A percentile compares a stretch with the other conserved stretches of the same genome.
phyloP scores from a whole-genome alignment of 2,797 vertebrate genomes.

The Crocodylus rhombifer region DNA sequence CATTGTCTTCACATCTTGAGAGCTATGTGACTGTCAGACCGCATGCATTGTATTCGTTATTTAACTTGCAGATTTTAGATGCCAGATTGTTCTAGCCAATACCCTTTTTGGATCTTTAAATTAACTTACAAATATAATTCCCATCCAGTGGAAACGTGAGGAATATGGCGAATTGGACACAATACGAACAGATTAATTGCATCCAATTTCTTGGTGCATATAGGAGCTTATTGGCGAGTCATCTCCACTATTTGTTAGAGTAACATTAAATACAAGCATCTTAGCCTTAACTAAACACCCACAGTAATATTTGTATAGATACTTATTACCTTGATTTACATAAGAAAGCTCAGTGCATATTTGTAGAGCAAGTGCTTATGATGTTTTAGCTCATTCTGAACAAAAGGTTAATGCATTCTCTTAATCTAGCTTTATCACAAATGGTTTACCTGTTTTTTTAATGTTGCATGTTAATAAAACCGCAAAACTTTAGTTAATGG shows the following conservation, averaged over 20 bases:
- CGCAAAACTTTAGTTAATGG: constrained; percentile 2
- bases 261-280: constrained; percentile 58
- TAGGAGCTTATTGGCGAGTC: constrained; percentile 41
- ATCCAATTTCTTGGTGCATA: constrained; percentile 20
- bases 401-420: constrained; percentile 65
- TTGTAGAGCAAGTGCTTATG: constrained; percentile 59
- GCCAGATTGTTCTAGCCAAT: neutral
- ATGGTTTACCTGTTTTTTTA: neutral
- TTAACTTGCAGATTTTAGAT: neutral
- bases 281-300: constrained; percentile 61
- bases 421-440: constrained; percentile 46
- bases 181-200: neutral
- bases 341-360: constrained; percentile 63
- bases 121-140: neutral
- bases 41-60: neutral
- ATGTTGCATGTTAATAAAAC: constrained; percentile 34
- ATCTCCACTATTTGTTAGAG: constrained; percentile 41
- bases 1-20: neutral
- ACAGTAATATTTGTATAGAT: constrained; percentile 67
- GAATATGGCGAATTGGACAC: neutral
- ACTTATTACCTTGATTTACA: constrained; percentile 62
- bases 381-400: constrained; percentile 67
- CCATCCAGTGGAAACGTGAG: neutral
- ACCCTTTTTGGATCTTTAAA: neutral
- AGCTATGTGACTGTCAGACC: neutral